Conservation (phyloP, 2,888 invertebrate species). For the Dryadula phaetusa region DNA sequence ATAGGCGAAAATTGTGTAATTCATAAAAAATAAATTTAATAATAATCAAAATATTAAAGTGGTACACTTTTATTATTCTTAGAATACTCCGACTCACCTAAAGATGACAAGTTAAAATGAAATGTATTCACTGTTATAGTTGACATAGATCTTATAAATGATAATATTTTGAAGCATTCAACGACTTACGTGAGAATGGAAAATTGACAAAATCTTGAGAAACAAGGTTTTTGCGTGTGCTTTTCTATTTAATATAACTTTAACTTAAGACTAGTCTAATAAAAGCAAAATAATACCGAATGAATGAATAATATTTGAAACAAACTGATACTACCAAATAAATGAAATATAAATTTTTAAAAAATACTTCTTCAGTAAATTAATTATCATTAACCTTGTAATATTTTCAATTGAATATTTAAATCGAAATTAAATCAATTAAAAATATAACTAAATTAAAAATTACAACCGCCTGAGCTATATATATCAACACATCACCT, state of each 20-base stretch:
- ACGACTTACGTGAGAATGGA: conserved; percentile 1
- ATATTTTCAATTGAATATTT: no score
- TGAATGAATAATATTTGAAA: no score
- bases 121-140: conserved; percentile 1
- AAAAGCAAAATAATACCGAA: no score
- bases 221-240: neutral
- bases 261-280: no score
- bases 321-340: no score
- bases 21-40: no score
- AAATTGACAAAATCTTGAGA: neutral
- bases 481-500: neutral
- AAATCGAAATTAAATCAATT: no score
- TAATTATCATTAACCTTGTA: no score
- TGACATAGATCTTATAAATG: conserved; percentile 1
- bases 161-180: neutral
- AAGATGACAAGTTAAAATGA: neutral
- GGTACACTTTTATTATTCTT: neutral
- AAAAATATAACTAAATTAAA: neutral
- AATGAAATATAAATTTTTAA: no score
- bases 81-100: neutral
- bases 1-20: no score
- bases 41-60: neutral
- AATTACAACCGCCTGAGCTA: neutral
- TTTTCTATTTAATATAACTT: neutral
- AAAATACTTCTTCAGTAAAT: no score